phyloP scores from a whole-genome alignment of 2,797 vertebrate species.

The Tadarida brasiliensis region DNA sequence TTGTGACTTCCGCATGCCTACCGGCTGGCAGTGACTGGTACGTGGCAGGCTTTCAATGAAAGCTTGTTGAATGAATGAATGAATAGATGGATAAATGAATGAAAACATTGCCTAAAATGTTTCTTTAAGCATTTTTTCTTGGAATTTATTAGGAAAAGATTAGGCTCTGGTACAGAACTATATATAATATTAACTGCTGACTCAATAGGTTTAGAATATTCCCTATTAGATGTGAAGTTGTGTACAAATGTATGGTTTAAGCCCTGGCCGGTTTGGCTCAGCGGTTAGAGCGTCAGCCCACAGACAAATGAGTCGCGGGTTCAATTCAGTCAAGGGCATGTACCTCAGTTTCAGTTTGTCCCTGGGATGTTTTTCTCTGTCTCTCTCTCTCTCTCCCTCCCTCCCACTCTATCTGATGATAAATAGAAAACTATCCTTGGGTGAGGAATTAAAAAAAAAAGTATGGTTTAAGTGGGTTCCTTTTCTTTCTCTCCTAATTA shows the following conservation, averaged over 20 bases:
- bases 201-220: not conserved
- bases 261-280: too few species aligned
- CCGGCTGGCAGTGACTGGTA: too few species aligned
- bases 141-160: conserved; percentile 9
- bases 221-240: not conserved
- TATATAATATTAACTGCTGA: not conserved
- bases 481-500: conserved; percentile 41
- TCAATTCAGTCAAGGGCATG: too few species aligned
- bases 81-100: not conserved
- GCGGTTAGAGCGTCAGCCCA: too few species aligned
- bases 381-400: too few species aligned
- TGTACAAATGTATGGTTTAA: not conserved
- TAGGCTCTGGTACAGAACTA: not conserved
- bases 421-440: too few species aligned
- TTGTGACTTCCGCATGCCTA: too few species aligned
- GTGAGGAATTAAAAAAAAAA: not conserved
- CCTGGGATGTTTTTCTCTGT: too few species aligned
- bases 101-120: not conserved
- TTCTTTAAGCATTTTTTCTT: not conserved
- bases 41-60: not conserved
- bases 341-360: too few species aligned
- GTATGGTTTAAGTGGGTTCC: not conserved
- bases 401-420: too few species aligned
- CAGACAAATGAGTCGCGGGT: too few species aligned
- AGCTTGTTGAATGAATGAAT: not conserved